A percentile compares a stretch with the other conserved stretches of the same genome.
Conservation (phyloP, 2,113 vertebrate species). For the Saccopteryx bilineata region DNA sequence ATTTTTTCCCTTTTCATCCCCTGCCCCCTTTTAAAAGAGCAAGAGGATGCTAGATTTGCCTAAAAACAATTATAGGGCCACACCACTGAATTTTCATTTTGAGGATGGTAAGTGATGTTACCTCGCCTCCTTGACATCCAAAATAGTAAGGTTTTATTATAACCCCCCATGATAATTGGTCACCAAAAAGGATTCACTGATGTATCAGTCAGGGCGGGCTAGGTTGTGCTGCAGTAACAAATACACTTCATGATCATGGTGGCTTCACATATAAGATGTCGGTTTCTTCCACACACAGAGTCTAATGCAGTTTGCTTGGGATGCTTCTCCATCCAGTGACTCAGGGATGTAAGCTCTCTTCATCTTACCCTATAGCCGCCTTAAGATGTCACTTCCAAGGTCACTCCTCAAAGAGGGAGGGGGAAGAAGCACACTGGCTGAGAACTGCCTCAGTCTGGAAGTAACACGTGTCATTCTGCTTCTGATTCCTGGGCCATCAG, state of each 20-base stretch:
- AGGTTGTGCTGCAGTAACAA: not conserved
- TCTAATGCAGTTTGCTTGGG: not conserved
- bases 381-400: not conserved
- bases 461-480: not conserved
- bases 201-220: not conserved
- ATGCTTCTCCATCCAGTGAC: not conserved
- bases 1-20: not conserved
- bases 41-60: constrained; percentile 27
- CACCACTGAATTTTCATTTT: not conserved
- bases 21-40: constrained; percentile 38
- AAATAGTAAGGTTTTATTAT: not conserved
- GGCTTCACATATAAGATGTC: not conserved
- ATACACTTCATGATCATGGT: not conserved
- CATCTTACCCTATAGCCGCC: not conserved
- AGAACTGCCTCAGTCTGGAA: not conserved
- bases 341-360: not conserved
- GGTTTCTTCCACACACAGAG: not conserved
- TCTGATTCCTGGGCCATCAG: not conserved
- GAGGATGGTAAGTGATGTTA: not conserved
- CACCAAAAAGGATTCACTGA: not conserved
- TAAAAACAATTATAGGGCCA: not conserved
- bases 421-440: not conserved
- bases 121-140: not conserved
- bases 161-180: not conserved
- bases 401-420: not conserved